These are phyloP conservation scores for Hemicordylus capensis DNA, from an alignment of 2,113 vertebrate genomes.

Conservation along the genomic window DNA sequence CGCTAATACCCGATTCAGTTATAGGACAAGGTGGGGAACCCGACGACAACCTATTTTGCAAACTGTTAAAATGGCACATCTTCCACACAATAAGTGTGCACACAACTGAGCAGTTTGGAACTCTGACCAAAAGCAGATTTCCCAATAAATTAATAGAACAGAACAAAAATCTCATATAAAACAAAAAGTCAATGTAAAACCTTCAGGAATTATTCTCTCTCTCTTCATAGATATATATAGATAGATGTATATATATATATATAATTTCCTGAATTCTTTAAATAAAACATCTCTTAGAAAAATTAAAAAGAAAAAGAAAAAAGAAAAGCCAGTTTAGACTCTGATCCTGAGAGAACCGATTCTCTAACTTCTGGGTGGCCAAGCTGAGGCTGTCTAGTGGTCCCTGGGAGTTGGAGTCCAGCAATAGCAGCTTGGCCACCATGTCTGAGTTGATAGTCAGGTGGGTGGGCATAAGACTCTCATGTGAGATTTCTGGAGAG, in stretches of 20 bases:
- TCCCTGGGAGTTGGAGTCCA: no score
- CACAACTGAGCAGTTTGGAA: slow-evolving; percentile 55
- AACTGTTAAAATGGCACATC: slow-evolving; percentile 62
- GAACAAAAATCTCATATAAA: slow-evolving; percentile 58
- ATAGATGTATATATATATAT: slow-evolving; percentile 51
- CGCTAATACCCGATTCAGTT: slow-evolving; percentile 9
- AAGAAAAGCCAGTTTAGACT: slow-evolving; percentile 67
- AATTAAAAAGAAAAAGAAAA: slow-evolving; percentile 82
- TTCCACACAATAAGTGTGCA: slow-evolving; percentile 57
- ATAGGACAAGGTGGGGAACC: background rate
- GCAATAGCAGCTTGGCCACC: no score
- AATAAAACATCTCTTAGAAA: slow-evolving; percentile 76
- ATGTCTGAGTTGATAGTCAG: no score
- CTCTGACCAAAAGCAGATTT: slow-evolving; percentile 67
- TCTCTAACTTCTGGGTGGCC: background rate
- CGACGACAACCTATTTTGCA: background rate
- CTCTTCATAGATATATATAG: slow-evolving; percentile 35
- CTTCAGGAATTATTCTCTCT: slow-evolving; percentile 68
- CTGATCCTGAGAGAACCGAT: slow-evolving; percentile 19
- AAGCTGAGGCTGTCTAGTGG: no score
- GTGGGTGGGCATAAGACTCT: background rate
- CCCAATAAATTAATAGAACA: slow-evolving; percentile 79
- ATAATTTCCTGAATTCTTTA: slow-evolving; percentile 71
- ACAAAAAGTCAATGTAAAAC: slow-evolving; percentile 72
- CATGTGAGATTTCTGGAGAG: background rate